These are phyloP conservation scores for Ophonus ardosiacus DNA, from an alignment of 2,888 invertebrate genomes.

Conservation along the genomic window DNA sequence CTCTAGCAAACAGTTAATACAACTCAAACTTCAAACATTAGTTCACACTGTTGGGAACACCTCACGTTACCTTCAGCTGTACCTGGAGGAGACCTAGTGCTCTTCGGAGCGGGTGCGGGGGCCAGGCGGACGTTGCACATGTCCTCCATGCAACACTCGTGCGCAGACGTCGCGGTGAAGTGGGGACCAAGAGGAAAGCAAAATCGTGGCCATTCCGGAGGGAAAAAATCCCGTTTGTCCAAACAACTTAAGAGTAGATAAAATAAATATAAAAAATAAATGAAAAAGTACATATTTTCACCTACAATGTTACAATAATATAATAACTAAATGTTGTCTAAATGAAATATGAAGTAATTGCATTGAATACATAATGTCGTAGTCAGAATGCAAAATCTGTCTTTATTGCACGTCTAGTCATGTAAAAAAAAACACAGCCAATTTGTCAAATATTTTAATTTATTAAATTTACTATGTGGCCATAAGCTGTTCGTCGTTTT, in stretches of 20 bases:
- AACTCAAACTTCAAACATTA: slow-evolving; percentile 55
- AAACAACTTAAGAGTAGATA: slow-evolving; percentile 47
- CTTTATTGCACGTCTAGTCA: no score
- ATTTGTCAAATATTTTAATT: no score
- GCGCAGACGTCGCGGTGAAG: slow-evolving; percentile 66
- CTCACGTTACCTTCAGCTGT: slow-evolving; percentile 59
- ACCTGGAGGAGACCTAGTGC: slow-evolving; percentile 56
- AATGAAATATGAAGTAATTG: no score
- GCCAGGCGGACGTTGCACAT: slow-evolving; percentile 78
- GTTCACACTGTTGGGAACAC: slow-evolving; percentile 51
- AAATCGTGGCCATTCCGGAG: slow-evolving; percentile 79
- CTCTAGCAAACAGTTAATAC: slow-evolving; percentile 34
- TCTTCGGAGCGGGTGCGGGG: slow-evolving; percentile 64
- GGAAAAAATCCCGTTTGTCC: slow-evolving; percentile 74
- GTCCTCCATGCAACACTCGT: slow-evolving; percentile 78
- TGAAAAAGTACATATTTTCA: no score
- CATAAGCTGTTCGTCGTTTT: no score
- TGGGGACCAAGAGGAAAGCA: slow-evolving; percentile 73
- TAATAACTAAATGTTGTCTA: no score
- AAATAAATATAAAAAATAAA: not conserved
- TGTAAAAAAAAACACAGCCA: no score
- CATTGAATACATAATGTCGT: no score
- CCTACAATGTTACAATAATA: no score
- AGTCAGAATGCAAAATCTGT: no score
- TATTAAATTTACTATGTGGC: no score